These are phyloP conservation scores for Epinephelus cyanopodus DNA, from an alignment of 2,113 vertebrate genomes.

Conservation along the genomic window DNA sequence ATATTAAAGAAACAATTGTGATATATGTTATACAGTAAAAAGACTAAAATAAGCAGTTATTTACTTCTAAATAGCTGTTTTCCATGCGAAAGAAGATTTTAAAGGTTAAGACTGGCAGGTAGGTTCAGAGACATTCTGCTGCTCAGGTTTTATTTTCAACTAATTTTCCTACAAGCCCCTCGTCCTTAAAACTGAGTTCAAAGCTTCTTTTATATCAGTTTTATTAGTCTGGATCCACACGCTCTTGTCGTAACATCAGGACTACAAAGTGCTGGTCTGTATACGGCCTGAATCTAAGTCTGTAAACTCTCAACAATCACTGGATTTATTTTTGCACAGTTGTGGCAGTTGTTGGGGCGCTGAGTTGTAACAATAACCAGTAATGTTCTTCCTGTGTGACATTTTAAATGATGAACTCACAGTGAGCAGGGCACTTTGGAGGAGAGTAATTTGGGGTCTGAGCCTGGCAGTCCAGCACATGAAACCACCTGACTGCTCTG, in stretches of 20 bases:
- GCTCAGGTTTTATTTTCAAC: no score
- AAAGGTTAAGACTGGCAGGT: no score
- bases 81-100: no score
- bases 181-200: no score
- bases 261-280: background rate
- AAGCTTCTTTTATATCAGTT: background rate
- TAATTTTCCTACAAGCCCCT: no score
- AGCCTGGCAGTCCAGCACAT: conserved; percentile 17
- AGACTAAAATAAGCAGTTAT: no score
- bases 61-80: no score
- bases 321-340: background rate
- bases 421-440: conserved; percentile 13
- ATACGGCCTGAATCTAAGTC: background rate
- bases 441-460: conserved; percentile 23
- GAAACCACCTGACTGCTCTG: conserved; percentile 57
- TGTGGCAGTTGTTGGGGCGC: background rate
- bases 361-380: background rate
- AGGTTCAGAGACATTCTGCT: no score
- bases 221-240: no score
- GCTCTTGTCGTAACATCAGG: background rate
- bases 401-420: background rate
- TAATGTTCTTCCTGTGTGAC: background rate
- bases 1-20: no score
- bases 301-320: background rate
- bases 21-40: no score